These are phyloP conservation scores for Galeopterus variegatus DNA, from an alignment of 2,113 vertebrate species.

Conservation along the genomic window DNA sequence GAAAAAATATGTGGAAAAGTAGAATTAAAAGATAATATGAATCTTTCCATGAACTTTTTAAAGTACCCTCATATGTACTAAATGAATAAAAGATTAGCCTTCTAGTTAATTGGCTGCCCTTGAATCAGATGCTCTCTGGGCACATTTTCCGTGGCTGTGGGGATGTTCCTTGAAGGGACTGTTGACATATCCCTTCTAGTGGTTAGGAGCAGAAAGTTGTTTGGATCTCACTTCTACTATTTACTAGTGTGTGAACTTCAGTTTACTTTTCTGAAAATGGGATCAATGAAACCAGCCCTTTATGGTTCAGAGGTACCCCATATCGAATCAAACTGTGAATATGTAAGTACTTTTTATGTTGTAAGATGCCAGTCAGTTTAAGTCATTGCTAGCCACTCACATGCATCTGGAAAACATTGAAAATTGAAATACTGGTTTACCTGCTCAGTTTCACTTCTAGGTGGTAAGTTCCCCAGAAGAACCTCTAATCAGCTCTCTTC, in stretches of 20 bases:
- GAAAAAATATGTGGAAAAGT: too few species aligned
- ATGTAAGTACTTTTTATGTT: constrained; percentile 4
- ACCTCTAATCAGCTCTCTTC: constrained; percentile 57
- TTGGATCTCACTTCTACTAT: not conserved
- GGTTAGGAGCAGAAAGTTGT: constrained; percentile 24
- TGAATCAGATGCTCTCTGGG: not conserved
- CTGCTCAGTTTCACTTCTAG: not conserved
- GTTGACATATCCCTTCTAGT: not conserved
- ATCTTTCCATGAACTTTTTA: too few species aligned
- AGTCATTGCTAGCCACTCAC: not conserved
- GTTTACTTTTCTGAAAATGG: constrained; percentile 59
- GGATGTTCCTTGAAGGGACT: not conserved
- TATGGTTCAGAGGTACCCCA: not conserved
- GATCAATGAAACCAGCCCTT: constrained; percentile 25
- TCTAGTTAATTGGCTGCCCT: constrained; percentile 7
- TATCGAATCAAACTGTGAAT: not conserved
- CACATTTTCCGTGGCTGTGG: constrained; percentile 1
- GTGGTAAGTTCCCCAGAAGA: not conserved
- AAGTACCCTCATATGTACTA: not conserved
- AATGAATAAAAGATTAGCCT: constrained; percentile 6
- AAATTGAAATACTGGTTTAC: not conserved
- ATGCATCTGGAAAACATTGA: not conserved
- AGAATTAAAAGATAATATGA: too few species aligned
- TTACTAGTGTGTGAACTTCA: constrained; percentile 31
- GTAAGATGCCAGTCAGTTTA: not conserved